Conservation (phyloP, 2,113 vertebrate genomes). For the Poecile atricapillus region DNA sequence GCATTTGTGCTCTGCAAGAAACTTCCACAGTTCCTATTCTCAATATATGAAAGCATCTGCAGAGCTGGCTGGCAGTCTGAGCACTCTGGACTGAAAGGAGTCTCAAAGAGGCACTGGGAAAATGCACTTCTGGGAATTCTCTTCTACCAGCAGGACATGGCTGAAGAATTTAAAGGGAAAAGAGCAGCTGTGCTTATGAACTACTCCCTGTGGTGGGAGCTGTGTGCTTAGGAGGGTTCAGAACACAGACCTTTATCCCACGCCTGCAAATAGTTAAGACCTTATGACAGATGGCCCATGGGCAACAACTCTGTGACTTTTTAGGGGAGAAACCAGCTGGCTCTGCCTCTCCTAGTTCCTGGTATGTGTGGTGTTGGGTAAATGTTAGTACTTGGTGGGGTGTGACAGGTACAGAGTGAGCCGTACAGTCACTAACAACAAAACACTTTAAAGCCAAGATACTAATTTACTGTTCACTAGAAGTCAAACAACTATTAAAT, state of each 20-base stretch:
- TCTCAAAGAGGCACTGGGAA: background rate
- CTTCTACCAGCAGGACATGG: background rate
- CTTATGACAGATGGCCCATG: background rate
- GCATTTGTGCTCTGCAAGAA: background rate
- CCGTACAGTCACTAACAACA: background rate
- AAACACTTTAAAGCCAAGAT: background rate
- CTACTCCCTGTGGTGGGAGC: background rate
- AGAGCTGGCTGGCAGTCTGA: background rate
- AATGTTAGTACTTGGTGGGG: background rate
- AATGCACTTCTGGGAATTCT: slow-evolving; percentile 9
- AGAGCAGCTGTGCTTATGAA: background rate
- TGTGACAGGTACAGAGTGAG: slow-evolving; percentile 31
- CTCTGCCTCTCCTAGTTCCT: slow-evolving; percentile 3
- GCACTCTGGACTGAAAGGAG: background rate
- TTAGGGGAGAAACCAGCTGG: background rate
- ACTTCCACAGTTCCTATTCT: background rate
- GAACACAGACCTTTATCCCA: background rate
- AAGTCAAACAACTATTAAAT: slow-evolving; percentile 1
- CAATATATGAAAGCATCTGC: background rate
- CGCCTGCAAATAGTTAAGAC: background rate
- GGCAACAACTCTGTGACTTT: background rate
- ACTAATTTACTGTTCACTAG: background rate
- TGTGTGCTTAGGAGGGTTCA: background rate
- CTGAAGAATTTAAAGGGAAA: background rate
- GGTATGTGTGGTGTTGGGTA: background rate